These are phyloP conservation scores for Stramonita haemastoma DNA, from an alignment of 2,888 invertebrate genomes.

Conservation along the genomic window DNA sequence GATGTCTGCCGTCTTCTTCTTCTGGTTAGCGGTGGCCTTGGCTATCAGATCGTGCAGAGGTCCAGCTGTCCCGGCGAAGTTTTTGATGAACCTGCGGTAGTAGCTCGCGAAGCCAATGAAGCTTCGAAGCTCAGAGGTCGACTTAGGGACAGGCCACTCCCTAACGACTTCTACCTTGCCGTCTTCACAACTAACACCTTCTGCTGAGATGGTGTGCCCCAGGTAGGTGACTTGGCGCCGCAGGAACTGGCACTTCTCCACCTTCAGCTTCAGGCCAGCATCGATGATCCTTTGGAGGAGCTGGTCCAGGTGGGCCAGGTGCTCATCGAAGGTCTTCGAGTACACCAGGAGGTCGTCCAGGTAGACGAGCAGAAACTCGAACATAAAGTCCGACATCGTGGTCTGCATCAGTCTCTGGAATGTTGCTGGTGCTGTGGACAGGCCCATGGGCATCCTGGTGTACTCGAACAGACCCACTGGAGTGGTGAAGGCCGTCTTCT, in stretches of 20 bases:
- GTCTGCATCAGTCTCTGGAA: slow-evolving; percentile 48
- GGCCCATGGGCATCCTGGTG: slow-evolving; percentile 42
- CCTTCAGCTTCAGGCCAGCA: slow-evolving; percentile 50
- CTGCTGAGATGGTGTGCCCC: slow-evolving; percentile 45
- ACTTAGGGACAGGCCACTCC: slow-evolving; percentile 37
- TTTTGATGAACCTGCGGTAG: slow-evolving; percentile 48
- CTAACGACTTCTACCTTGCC: slow-evolving; percentile 39
- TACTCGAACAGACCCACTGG: too few species aligned
- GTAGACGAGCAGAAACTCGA: slow-evolving; percentile 41
- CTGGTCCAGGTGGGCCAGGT: slow-evolving; percentile 48
- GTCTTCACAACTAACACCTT: slow-evolving; percentile 37
- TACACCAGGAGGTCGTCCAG: slow-evolving; percentile 45
- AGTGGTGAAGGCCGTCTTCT: too few species aligned
- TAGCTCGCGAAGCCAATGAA: slow-evolving; percentile 52
- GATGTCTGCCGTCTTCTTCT: slow-evolving; percentile 31
- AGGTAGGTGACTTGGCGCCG: slow-evolving; percentile 40
- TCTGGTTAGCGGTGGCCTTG: slow-evolving; percentile 43
- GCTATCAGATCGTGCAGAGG: slow-evolving; percentile 46
- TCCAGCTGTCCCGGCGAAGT: slow-evolving; percentile 46
- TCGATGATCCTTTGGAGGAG: slow-evolving; percentile 49
- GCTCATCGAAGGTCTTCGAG: slow-evolving; percentile 51
- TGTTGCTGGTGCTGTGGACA: slow-evolving; percentile 36
- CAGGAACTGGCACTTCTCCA: slow-evolving; percentile 51
- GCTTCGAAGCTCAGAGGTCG: not conserved
- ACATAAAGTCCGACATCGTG: slow-evolving; percentile 41